Base-by-base conservation (phyloP, 2,113 vertebrate genomes). In the Halichoeres trimaculatus region DNA sequence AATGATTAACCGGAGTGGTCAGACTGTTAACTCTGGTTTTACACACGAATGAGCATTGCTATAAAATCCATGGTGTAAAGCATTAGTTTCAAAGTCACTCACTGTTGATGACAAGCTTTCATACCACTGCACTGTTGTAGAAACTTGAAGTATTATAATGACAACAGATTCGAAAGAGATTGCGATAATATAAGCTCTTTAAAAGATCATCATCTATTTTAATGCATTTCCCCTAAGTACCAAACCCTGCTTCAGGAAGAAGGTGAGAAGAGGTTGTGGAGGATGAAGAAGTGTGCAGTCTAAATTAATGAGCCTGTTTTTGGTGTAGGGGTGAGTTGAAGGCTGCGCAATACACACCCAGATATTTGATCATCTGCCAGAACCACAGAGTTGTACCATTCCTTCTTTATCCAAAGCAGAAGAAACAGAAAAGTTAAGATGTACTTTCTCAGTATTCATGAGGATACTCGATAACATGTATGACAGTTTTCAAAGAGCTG, bases 301-400 rank as follows among this genome's bases (percentile, higher is more conserved):
- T 53, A 23, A 58, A 70, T 53, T 56, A 20, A 56, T 57, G 26
- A 85, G 51, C 19, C 60, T 69, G 45, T 67, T 48, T 45, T 57
- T 35, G 35, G 22, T 40, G 36, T 62, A 8, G 54, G 20, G 34
- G 23, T 45, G 54, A 67, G 47, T 36, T 60, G 34, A 60, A 45
- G 56, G 52, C 51, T 13, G 16, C 23, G 9, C n/a, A 51, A 20
- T 66, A 34, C 47, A 70, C 50, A 57, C 12, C 51, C 67, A 68
- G 23, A 75, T 64, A 58, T 48, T 40, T 60, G 53, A 78, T 51
- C 56, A 67, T 38, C n/a, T 57, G 55, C 43, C 55, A 30, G 30
- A 71, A 58, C 23, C 41, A 55, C 50, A 56, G 20, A 55, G 35
- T 20, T 16, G 35, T 1, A 19, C 20, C 48, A 55, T 72, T 71